Evolutionary conservation across 1,140 invertebrate species (phyloP), one percentile per base, ranked within the genome.

Genomic region (Leptoteleia sp.): DNA sequence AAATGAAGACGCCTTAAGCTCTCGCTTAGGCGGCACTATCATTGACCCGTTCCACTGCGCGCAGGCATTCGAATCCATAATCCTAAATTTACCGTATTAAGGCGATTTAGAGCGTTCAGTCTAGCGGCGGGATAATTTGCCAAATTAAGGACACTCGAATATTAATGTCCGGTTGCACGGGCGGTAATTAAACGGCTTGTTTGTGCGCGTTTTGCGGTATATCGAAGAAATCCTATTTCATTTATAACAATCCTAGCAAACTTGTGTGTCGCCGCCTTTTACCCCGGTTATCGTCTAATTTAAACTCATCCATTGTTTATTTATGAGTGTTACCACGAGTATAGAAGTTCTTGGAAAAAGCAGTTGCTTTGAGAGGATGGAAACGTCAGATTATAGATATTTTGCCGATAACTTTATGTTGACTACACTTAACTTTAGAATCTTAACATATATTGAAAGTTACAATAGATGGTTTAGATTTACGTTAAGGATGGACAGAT

Each of bases 81-180:
- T 77, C 75, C 52, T 40, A 71, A 77, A 77, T 77, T 70, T 70
- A 77, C 42, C 75, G 75, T 67, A 77, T 77, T 64, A 71, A 71
- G 61, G 67, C 65, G 65, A 77, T 77, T 70, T 71, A 65, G 75
- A 65, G 38, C 61, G 57, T 71, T 59, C 61, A 70, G 65, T 71
- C 37, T 71, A 47, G 65, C 52, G 71, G 77, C 35, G 47, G 65
- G 59, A 75, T 72, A 75, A 80, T 75, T 76, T 72, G 65, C 70
- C 45, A 75, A 80, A 80, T 80, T 80, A 80, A 80, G 77, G 65
- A 68, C 43, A 59, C 77, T 75, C 70, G 76, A 75, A 79, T 75
- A 79, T 79, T 79, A 79, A 75, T 79, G 76, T 62, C 57, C 59
- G 76, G 70, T 73, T 62, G 33, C 65, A 42, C 33, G 68, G 47